Conservation (phyloP, 1,140 invertebrate species). For the Drosophila ambigua region DNA sequence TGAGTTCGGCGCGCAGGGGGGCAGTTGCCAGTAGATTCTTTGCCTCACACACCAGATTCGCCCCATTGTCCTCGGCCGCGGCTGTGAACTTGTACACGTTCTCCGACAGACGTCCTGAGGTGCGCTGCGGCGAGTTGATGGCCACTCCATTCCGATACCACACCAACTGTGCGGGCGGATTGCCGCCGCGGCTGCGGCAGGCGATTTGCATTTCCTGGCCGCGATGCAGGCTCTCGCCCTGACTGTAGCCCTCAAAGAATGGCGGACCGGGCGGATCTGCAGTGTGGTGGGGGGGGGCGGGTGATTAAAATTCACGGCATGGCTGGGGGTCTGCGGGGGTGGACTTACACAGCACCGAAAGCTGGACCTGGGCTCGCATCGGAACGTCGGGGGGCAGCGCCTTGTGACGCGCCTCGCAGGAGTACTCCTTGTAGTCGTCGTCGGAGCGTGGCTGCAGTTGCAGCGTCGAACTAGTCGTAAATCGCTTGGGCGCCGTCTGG, state of each 20-base stretch:
- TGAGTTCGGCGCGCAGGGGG: slow-evolving; percentile 92
- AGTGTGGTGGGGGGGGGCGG: background rate
- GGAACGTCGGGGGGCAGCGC: slow-evolving; percentile 91
- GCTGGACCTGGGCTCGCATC: slow-evolving; percentile 90
- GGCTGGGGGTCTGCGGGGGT: background rate
- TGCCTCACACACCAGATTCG: slow-evolving; percentile 95
- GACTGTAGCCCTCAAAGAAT: slow-evolving; percentile 96
- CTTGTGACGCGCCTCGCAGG: slow-evolving; percentile 94
- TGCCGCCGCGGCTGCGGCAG: slow-evolving; percentile 96
- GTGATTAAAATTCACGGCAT: no score
- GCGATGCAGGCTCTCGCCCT: slow-evolving; percentile 92
- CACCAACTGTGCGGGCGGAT: slow-evolving; percentile 96
- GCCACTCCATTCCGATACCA: slow-evolving; percentile 96
- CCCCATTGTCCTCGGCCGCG: slow-evolving; percentile 95
- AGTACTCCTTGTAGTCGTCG: slow-evolving; percentile 94
- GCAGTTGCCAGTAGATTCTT: slow-evolving; percentile 93
- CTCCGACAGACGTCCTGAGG: slow-evolving; percentile 91
- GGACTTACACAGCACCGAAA: slow-evolving; percentile 96
- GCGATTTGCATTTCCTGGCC: slow-evolving; percentile 94
- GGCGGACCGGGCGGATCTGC: slow-evolving; percentile 95
- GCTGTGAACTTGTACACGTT: slow-evolving; percentile 94
- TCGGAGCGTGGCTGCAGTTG: slow-evolving; percentile 91
- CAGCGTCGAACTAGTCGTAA: slow-evolving; percentile 85
- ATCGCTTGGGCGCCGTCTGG: slow-evolving; percentile 83
- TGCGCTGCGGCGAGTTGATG: slow-evolving; percentile 85